Evolutionary conservation across 92 coral and sea anemone species (phyloP), one percentile per base, ranked within the genome.

Genomic region (Actinernus sp.): DNA sequence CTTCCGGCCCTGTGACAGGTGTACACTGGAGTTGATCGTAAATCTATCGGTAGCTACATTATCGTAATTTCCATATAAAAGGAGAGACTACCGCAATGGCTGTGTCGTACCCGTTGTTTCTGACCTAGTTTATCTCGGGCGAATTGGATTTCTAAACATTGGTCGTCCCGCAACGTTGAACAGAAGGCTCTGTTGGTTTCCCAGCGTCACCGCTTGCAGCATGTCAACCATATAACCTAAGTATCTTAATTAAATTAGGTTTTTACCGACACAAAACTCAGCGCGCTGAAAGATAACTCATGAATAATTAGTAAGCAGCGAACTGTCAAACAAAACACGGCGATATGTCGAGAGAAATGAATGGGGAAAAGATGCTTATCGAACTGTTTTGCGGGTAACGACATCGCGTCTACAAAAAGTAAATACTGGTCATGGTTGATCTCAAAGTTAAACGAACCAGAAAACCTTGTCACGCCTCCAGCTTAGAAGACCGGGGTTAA

Each of bases 1-100:
- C 26, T 16, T 33, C 12, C 29, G 34, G 46, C n/a, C 17, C 62
- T 54, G 27, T 9, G 28, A 23, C 24, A 61, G 40, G 54, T 41
- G 68, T 5, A 17, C 34, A 34, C 48, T 31, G 17, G 50, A 28
- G 45, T 20, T 4, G 27, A 32, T 63, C 32, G 28, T 13, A 19
- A 63, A 43, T 10, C 57, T 19, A 29, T 26, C 36, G 31, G 20
- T 32, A 30, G 70, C 14, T 63, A 43, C 32, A 8, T n/a, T 5
- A 22, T 41, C 3, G 29, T 24, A 52, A 56, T 70, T 70, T 36
- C 52, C 67, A 70, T 70, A 55, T 56, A 65, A 70, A 70, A 68
- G 52, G 36, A 40, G 24, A n/a, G 1, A 11, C 13, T 22, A 43
- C 67, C 78, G 78, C 78, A 26, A 22, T 16, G 44, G 65, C 43